These are phyloP conservation scores for Cavia porcellus DNA, from an alignment of 2,113 vertebrate genomes.

Conservation along the genomic window DNA sequence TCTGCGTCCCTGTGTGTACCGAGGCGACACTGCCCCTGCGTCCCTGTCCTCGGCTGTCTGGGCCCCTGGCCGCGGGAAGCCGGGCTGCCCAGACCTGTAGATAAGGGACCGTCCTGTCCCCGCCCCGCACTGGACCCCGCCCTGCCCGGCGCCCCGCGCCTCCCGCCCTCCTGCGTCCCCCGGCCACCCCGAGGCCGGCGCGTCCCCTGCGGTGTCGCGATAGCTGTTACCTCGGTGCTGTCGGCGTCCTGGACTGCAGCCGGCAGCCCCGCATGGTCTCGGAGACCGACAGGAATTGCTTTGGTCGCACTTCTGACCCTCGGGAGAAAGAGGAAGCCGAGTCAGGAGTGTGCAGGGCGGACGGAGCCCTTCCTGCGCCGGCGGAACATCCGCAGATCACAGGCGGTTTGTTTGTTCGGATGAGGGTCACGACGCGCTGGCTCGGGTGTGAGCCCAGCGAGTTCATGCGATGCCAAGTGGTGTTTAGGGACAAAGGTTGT, in stretches of 20 bases:
- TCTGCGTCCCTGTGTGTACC: neutral
- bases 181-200: neutral
- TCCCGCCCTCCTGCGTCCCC: neutral
- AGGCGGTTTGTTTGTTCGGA: slow-evolving; percentile 77
- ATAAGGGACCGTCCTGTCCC: slow-evolving; percentile 65
- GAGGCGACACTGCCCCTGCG: neutral
- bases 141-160: neutral
- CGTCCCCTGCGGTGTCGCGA: neutral
- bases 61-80: neutral
- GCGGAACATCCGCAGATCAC: slow-evolving; percentile 81
- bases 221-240: slow-evolving; percentile 7
- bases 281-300: slow-evolving; percentile 58
- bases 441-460: slow-evolving; percentile 70
- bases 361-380: slow-evolving; percentile 77
- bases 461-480: slow-evolving; percentile 49
- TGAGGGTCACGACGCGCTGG: slow-evolving; percentile 73
- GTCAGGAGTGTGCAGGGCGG: slow-evolving; percentile 62
- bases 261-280: slow-evolving; percentile 44
- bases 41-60: neutral
- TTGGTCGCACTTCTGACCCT: slow-evolving; percentile 64
- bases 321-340: slow-evolving; percentile 70
- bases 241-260: slow-evolving; percentile 40
- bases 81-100: slow-evolving; percentile 2
- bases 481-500: slow-evolving; percentile 75
- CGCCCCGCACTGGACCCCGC: slow-evolving; percentile 63